Conservation (phyloP, 2,888 invertebrate genomes). For the Rhagonycha lutea region DNA sequence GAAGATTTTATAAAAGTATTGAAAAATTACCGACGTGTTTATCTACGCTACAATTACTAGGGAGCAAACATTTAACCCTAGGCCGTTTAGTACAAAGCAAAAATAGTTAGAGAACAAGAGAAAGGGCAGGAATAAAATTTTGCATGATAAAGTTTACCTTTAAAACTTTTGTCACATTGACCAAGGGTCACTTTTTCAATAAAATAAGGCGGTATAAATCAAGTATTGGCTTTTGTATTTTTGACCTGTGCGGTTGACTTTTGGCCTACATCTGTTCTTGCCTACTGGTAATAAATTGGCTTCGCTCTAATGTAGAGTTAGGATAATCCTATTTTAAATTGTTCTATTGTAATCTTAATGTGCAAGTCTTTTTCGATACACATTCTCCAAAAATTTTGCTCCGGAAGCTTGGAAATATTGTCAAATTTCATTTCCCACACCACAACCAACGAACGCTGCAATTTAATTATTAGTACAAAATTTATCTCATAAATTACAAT, state of each 20-base stretch:
- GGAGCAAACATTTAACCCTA: conserved; percentile 55
- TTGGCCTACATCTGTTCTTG: conserved; percentile 56
- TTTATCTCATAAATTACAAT: conserved; percentile 27
- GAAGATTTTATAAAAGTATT: conserved; percentile 35
- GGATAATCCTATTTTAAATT: conserved; percentile 39
- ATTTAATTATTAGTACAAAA: conserved; percentile 4
- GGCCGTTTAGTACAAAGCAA: conserved; percentile 47
- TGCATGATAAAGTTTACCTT: conserved; percentile 48
- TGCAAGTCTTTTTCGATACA: conserved; percentile 26
- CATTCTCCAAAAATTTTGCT: conserved; percentile 10
- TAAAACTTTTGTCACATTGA: conserved; percentile 44
- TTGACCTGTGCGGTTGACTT: conserved; percentile 52
- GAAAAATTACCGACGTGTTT: conserved; percentile 55
- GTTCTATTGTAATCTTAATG: conserved; percentile 34
- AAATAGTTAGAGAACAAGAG: conserved; percentile 43
- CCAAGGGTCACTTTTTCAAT: conserved; percentile 48
- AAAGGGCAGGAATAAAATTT: conserved; percentile 48
- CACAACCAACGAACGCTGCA: neutral
- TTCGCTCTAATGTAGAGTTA: conserved; percentile 33
- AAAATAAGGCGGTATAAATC: conserved; percentile 53
- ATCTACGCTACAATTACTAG: conserved; percentile 54
- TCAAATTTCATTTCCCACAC: conserved; percentile 22
- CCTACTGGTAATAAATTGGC: conserved; percentile 44
- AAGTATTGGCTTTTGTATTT: conserved; percentile 50
- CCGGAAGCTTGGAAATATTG: conserved; percentile 10